Conservation (phyloP, 1,140 invertebrate species). For the Dufourea novaeangliae region DNA sequence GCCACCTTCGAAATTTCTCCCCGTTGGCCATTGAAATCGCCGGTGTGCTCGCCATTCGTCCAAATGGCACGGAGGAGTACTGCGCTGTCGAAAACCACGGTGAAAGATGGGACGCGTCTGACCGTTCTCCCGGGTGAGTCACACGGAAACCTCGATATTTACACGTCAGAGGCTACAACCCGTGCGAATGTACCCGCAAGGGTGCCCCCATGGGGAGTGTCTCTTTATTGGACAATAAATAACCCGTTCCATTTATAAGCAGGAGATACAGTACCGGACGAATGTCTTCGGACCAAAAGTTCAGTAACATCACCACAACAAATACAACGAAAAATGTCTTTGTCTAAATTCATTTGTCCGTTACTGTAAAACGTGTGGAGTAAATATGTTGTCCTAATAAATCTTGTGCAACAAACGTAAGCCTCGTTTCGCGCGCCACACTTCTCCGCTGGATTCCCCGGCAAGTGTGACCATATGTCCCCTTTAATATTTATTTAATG, state of each 20-base stretch:
- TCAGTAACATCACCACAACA: too few relatives aligned
- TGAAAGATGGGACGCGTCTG: slow-evolving; percentile 53
- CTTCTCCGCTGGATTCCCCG: background rate
- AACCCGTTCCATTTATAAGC: slow-evolving; percentile 73
- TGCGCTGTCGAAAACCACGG: slow-evolving; percentile 50
- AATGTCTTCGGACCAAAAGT: too few relatives aligned
- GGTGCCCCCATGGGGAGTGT: slow-evolving; percentile 62
- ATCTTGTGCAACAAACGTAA: slow-evolving; percentile 32
- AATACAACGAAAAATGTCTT: too few relatives aligned
- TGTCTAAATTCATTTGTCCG: too few relatives aligned
- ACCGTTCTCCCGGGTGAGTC: slow-evolving; percentile 50
- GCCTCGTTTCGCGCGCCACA: slow-evolving; percentile 8
- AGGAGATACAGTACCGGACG: slow-evolving; percentile 60
- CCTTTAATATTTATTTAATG: slow-evolving; percentile 47
- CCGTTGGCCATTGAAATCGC: background rate
- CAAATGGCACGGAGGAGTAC: slow-evolving; percentile 20
- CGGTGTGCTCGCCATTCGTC: background rate
- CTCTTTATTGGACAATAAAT: slow-evolving; percentile 76
- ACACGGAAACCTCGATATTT: slow-evolving; percentile 67
- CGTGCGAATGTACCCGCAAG: slow-evolving; percentile 55
- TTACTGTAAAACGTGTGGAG: too few relatives aligned
- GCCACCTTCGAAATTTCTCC: background rate
- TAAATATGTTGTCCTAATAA: slow-evolving; percentile 48
- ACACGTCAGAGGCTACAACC: slow-evolving; percentile 65
- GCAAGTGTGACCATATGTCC: too few relatives aligned